Evolutionary conservation across 2,113 vertebrate species (phyloP).

Genomic region (Climacteris rufus): DNA sequence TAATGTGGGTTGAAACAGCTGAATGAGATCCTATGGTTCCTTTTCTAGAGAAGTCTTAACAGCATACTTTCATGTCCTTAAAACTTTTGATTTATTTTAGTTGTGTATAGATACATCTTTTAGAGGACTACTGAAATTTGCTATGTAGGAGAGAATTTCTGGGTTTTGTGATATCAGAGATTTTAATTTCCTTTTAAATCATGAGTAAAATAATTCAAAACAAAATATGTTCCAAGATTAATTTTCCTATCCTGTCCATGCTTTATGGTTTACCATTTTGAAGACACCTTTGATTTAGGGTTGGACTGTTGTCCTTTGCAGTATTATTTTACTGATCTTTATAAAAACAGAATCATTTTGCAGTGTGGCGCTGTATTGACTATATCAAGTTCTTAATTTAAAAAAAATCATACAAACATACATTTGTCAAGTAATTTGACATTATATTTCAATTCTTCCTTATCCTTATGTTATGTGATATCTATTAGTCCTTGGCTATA

Average conservation of each 20-base stretch:
- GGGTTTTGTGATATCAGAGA: background rate
- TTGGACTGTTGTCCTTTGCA: background rate
- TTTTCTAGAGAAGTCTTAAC: background rate
- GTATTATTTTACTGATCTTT: background rate
- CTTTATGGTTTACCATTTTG: background rate
- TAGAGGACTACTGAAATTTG: background rate
- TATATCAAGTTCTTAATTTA: background rate
- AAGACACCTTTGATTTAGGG: background rate
- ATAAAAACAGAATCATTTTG: background rate
- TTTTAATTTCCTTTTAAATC: background rate
- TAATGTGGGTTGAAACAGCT: background rate
- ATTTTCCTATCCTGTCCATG: background rate
- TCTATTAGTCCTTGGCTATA: background rate
- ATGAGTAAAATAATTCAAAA: background rate
- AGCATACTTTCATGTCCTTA: background rate
- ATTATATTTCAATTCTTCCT: background rate
- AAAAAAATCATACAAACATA: background rate
- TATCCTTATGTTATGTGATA: background rate
- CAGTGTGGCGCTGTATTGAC: background rate
- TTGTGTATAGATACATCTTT: background rate
- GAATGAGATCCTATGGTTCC: background rate
- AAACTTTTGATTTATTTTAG: background rate
- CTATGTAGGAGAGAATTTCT: background rate
- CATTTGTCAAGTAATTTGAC: background rate
- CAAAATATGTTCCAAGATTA: background rate